Percentiles rank a stretch among this genome's conserved stretches.
phyloP scores from a whole-genome alignment of 2,797 vertebrate genomes.

The Dromococcyx pavoninus region DNA sequence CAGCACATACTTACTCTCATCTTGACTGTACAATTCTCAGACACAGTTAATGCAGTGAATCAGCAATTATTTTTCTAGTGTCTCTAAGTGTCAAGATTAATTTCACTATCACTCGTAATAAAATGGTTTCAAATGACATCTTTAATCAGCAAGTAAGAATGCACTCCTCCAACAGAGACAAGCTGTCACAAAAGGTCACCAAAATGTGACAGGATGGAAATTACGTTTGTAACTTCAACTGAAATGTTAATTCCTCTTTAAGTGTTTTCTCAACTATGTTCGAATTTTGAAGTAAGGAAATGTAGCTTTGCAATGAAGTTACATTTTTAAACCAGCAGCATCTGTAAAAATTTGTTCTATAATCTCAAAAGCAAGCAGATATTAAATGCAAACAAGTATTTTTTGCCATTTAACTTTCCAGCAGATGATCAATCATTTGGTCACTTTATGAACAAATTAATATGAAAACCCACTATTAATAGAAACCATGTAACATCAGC shows the following conservation, averaged over 20 bases:
- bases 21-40: conserved; percentile 47
- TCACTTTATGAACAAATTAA: background rate
- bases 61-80: conserved; percentile 89
- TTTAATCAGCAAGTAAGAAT: conserved; percentile 88
- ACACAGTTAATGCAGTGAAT: conserved; percentile 82
- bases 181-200: conserved; percentile 89
- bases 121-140: conserved; percentile 93
- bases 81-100: conserved; percentile 90
- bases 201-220: conserved; percentile 88
- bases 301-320: conserved; percentile 39
- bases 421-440: background rate
- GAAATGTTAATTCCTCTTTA: conserved; percentile 87
- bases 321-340: conserved; percentile 29
- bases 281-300: conserved; percentile 64
- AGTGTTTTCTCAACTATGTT: conserved; percentile 76
- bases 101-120: conserved; percentile 85
- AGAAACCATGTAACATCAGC: background rate
- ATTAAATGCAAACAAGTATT: conserved; percentile 4
- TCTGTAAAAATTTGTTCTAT: background rate
- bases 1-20: conserved; percentile 48
- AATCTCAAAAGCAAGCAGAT: background rate
- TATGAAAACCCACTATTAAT: background rate
- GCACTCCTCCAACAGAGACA: conserved; percentile 85
- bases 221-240: conserved; percentile 85
- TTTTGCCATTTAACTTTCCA: background rate